Evolutionary conservation across 2,113 vertebrate genomes (phyloP).

Genomic region (Panthera tigris): DNA sequence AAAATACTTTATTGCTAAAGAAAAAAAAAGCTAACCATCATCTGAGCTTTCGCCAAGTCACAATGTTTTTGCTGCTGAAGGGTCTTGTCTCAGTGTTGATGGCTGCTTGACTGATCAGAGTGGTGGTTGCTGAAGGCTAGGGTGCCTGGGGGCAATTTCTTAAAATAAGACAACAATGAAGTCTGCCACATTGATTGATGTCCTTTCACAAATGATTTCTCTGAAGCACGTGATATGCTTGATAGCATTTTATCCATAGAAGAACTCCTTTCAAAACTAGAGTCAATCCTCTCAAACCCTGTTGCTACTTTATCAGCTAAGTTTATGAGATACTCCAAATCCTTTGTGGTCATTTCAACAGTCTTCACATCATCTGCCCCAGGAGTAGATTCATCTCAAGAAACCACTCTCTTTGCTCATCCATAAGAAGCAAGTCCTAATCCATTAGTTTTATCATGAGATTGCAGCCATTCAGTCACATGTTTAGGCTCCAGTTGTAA

Average conservation of each 20-base stretch:
- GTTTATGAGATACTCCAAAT: background rate
- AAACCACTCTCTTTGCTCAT: background rate
- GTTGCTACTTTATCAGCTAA: background rate
- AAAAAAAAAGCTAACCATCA: background rate
- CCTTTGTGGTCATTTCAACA: background rate
- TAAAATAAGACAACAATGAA: background rate
- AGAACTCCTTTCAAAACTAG: background rate
- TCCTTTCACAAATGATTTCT: background rate
- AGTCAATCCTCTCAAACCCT: background rate
- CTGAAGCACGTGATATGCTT: background rate
- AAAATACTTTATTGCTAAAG: background rate
- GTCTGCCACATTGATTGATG: background rate
- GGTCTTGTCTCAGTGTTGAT: background rate
- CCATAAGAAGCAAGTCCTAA: background rate
- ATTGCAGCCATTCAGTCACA: background rate
- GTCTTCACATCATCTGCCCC: background rate
- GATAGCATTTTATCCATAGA: background rate
- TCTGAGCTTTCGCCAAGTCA: background rate
- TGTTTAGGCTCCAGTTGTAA: background rate
- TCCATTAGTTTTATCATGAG: background rate
- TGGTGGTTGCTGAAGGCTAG: background rate
- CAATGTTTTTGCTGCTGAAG: background rate
- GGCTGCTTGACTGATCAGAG: background rate
- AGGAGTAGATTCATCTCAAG: background rate
- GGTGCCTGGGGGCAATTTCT: background rate